A percentile compares a stretch with the other conserved stretches of the same genome.
Evolutionary conservation across 2,888 invertebrate species (phyloP).

Genomic region (Agrotis clavis): DNA sequence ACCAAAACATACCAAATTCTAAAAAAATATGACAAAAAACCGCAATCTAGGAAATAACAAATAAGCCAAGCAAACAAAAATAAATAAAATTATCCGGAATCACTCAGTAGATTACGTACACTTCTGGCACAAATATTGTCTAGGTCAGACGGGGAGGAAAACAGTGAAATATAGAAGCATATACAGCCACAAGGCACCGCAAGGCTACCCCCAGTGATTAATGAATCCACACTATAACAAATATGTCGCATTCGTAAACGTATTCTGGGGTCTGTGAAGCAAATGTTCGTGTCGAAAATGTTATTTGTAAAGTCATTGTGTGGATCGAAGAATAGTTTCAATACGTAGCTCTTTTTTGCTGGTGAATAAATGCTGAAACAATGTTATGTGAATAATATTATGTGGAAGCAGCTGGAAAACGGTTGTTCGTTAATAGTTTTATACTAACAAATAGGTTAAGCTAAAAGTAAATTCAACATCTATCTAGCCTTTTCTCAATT

Average conservation of each 20-base stretch:
- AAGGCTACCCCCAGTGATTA: slow-evolving; percentile 78
- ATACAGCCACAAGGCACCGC: slow-evolving; percentile 69
- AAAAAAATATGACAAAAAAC: slow-evolving; percentile 15
- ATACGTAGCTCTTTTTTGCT: background rate
- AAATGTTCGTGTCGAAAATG: slow-evolving; percentile 58
- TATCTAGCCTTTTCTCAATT: too few species aligned
- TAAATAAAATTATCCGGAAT: slow-evolving; percentile 76
- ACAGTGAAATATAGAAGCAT: slow-evolving; percentile 69
- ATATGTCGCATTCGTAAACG: slow-evolving; percentile 75
- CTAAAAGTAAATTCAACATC: too few species aligned
- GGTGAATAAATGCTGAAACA: background rate
- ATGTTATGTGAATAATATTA: background rate
- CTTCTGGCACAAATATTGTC: slow-evolving; percentile 76
- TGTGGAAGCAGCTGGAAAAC: background rate
- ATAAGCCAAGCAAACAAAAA: slow-evolving; percentile 53
- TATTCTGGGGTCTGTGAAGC: slow-evolving; percentile 62
- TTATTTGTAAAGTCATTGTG: slow-evolving; percentile 60
- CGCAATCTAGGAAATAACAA: slow-evolving; percentile 40
- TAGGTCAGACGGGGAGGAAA: slow-evolving; percentile 71
- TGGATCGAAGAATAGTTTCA: slow-evolving; percentile 20
- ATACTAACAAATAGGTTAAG: too few species aligned
- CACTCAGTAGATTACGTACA: slow-evolving; percentile 78
- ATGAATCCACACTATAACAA: slow-evolving; percentile 81
- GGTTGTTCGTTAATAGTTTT: too few species aligned
- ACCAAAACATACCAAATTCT: background rate